Base-by-base conservation (phyloP, 1,140 invertebrate species). In the Drosophila sproati region DNA sequence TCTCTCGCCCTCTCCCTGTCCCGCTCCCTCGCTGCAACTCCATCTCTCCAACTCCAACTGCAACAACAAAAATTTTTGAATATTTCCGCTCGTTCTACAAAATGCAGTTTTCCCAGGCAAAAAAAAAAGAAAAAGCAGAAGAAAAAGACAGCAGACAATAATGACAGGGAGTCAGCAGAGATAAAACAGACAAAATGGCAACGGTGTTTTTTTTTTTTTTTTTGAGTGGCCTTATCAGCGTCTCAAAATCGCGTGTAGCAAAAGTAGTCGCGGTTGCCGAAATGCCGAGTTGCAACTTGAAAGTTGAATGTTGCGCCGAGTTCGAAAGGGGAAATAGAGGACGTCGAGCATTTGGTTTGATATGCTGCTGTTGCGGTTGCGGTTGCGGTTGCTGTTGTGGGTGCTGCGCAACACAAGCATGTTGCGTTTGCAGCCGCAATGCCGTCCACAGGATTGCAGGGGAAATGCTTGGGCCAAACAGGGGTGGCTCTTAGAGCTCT, bases 51-150 rank as follows among this genome's bases (percentile, higher is more conserved):
- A 51, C 32, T n/a, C 37, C 56, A 20, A 56, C 73, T 55, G 34
- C 74, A 67, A 55, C 77, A 54, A 59, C 73, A 67, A 71, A 80
- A 83, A 89, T 89, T 88, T 88, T 85, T 83, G 85, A 89, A 89
- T 89, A 89, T 89, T 89, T 89, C 85, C 85, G 85, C 64, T 86
- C 81, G 82, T 80, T 20, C 76, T 83, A 88, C 83, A 78, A 88
- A 88, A 88, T 88, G 85, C 85, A 88, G 80, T 89, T 88, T 88
- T 85, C 78, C 80, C 83, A 89, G 85, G 39, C 68, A 52, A 56
- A 62, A 54, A 54, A 39, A 37, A 34, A 28, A n/a, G 56, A 20
- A 61, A 55, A 60, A 64, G 47, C 3, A 2, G 6, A n/a, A 45
- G 48, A 48, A 7, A 43, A n/a, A n/a, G 10, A 29, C 37, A 51